Conservation (phyloP, 2,888 invertebrate species). For the Spisula solida region DNA sequence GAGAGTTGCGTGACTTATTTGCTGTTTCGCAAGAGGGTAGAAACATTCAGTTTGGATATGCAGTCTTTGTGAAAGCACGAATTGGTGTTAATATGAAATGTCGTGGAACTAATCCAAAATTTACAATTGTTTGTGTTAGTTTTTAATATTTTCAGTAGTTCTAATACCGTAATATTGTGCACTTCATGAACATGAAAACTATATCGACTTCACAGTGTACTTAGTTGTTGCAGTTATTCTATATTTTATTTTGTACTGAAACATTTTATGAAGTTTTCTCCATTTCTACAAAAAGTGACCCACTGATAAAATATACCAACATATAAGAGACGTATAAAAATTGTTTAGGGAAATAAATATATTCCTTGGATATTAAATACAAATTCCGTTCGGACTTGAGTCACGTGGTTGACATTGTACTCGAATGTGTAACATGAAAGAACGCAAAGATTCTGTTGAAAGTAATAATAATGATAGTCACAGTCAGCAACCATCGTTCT, state of each 20-base stretch:
- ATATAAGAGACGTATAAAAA: not conserved
- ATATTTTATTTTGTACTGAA: not conserved
- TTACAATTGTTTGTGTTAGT: not conserved
- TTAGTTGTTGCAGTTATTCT: not conserved
- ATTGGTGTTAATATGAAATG: not conserved
- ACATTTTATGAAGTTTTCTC: not conserved
- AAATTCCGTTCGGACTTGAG: not conserved
- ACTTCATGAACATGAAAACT: not conserved
- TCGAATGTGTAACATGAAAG: slow-evolving; percentile 62
- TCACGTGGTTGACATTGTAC: not conserved
- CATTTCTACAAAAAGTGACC: not conserved
- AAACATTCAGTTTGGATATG: not conserved
- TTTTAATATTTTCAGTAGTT: no score
- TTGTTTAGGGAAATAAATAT: not conserved
- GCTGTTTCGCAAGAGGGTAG: not conserved
- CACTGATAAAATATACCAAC: not conserved
- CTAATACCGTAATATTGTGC: not conserved
- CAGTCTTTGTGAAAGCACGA: not conserved
- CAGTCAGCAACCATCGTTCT: slow-evolving; percentile 64
- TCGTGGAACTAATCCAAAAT: not conserved
- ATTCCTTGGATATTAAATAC: not conserved
- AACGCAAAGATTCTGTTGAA: slow-evolving; percentile 63
- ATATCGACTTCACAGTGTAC: not conserved
- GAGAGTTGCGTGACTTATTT: not conserved
- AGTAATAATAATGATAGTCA: slow-evolving; percentile 65